These are phyloP conservation scores for Phalacrocorax pelagicus DNA, from an alignment of 2,113 vertebrate genomes.

Conservation along the genomic window DNA sequence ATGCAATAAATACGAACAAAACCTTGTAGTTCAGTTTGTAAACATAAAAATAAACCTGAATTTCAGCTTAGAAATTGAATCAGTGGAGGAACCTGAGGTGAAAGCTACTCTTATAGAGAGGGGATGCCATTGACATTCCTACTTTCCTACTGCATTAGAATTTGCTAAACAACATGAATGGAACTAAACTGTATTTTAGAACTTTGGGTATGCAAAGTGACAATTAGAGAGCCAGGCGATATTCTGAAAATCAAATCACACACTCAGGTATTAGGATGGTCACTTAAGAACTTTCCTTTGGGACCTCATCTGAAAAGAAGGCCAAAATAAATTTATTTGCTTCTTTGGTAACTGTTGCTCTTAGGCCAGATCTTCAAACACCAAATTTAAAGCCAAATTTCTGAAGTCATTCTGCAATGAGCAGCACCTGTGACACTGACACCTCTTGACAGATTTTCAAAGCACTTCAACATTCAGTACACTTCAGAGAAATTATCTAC, in stretches of 20 bases:
- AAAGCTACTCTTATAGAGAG: background rate
- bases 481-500: conserved; percentile 40
- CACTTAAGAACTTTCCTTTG: background rate
- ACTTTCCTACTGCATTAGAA: background rate
- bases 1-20: background rate
- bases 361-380: background rate
- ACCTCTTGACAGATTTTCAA: conserved; percentile 17
- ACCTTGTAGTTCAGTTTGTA: background rate
- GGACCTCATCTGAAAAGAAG: background rate
- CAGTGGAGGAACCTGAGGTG: background rate
- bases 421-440: background rate
- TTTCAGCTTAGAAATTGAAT: background rate
- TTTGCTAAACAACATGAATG: background rate
- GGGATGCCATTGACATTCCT: background rate
- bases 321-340: background rate
- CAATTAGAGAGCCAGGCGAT: background rate
- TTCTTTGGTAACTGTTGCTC: background rate
- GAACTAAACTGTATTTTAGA: background rate
- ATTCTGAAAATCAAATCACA: background rate
- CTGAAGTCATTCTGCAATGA: background rate
- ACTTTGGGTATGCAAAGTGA: background rate
- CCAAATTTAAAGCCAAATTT: background rate
- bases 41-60: background rate
- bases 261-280: background rate
- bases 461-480: background rate